Evolutionary conservation across 2,113 vertebrate species (phyloP).

Genomic region (Actenoides lindsayi): DNA sequence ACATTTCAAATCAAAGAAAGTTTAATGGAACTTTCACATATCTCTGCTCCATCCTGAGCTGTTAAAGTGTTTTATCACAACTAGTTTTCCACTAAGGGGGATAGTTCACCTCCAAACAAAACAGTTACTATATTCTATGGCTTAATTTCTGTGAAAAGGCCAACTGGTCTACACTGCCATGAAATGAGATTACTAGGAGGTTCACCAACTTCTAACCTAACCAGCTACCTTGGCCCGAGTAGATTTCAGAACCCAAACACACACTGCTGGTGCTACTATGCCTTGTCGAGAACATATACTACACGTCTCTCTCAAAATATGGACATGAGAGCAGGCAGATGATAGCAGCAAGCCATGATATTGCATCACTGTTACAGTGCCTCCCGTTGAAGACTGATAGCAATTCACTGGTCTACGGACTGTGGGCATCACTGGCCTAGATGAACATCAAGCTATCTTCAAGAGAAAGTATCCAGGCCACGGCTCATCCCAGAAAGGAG

Average conservation of each 20-base stretch:
- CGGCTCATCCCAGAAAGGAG: not conserved
- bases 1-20: not conserved
- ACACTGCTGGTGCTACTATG: fast-evolving
- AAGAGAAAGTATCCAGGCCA: not conserved
- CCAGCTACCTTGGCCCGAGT: not conserved
- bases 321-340: not conserved
- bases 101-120: not conserved
- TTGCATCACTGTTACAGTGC: not conserved
- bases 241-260: not conserved
- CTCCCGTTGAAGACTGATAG: not conserved
- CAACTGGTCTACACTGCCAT: not conserved
- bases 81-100: not conserved
- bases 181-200: not conserved
- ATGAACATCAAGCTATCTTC: not conserved
- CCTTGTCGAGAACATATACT: not conserved
- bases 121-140: not conserved
- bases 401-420: not conserved
- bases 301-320: not conserved
- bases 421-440: not conserved
- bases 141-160: not conserved
- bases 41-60: not conserved
- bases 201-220: not conserved
- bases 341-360: not conserved
- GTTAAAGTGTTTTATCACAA: not conserved
- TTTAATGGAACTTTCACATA: not conserved